Evolutionary conservation across 1,140 invertebrate genomes (phyloP), one percentile per base, ranked within the genome.

Genomic region (Littorina saxatilis): DNA sequence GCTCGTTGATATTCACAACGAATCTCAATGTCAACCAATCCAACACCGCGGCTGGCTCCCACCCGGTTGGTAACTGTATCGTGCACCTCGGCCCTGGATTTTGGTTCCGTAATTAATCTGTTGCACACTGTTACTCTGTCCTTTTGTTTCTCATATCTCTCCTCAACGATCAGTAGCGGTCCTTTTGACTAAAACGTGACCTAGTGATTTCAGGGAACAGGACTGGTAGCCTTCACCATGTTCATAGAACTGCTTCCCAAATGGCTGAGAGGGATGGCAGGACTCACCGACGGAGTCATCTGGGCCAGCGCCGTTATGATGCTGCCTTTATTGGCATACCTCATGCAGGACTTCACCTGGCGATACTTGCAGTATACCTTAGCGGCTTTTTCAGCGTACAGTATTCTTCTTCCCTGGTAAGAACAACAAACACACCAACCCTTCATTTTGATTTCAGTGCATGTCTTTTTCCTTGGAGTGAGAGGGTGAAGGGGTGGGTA

Each of bases 301-400:
- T 86, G 85, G 85, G 63, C 82, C 0, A 9, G 39, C 0, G 74
- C 40, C 76, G 32, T 83, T 0, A 27, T 80, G 32, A 32, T 73
- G 7, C 40, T 86, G 29, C 58, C 80, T 23, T 47, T 47, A 0
- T n/a, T 86, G n/a, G 82, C 74, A 2, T 84, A 83, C 76, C 40
- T 82, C 32, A 74, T 86, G 70, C 35, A 63, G 50, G 52, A 83
- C 35, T 50, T 73, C 35, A 58, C 47, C 15, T 86, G 85, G 85
- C 40, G 85, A 77, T 83, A 86, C 66, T n/a, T 84, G n/a, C 85
- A 86, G 76, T n/a, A 84, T 3, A 27, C 50, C 0, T 35, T 58
- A 1, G 61, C 66, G 11, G 20, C 52, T 0, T 39, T 74, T 5
- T 55, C 68, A 13, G 3, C 81, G 1, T 78, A 83, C 47, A 39